A percentile compares a stretch with the other conserved stretches of the same genome.
Conservation (phyloP, 2,113 vertebrate genomes). For the Opisthocomus hoazin region DNA sequence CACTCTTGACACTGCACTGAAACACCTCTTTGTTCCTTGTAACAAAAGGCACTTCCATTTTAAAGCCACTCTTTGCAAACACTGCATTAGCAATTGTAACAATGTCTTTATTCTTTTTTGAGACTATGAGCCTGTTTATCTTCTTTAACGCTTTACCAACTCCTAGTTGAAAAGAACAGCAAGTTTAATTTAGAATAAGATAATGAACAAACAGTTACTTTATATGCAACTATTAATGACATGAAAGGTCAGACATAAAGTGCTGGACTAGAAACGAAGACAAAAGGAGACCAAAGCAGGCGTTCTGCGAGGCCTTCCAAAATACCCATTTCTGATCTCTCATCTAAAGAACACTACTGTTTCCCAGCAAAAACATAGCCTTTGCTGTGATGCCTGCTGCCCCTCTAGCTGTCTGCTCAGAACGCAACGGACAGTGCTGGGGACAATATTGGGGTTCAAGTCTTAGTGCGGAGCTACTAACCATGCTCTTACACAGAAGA, state of each 20-base stretch:
- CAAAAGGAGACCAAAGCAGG: background rate
- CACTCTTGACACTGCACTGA: slow-evolving; percentile 76
- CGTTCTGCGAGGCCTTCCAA: background rate
- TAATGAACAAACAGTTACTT: background rate
- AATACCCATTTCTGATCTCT: background rate
- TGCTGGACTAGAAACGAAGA: background rate
- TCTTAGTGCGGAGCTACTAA: background rate
- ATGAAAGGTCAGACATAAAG: background rate
- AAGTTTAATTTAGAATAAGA: slow-evolving; percentile 18
- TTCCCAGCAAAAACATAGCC: background rate
- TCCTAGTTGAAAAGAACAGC: slow-evolving; percentile 71
- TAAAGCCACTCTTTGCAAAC: slow-evolving; percentile 82
- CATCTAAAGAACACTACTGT: background rate
- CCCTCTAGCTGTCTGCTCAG: background rate
- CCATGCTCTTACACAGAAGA: rapidly evolving
- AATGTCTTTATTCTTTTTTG: slow-evolving; percentile 86
- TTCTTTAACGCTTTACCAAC: slow-evolving; percentile 89
- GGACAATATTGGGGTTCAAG: background rate
- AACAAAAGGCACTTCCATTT: slow-evolving; percentile 80
- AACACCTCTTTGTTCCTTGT: slow-evolving; percentile 87
- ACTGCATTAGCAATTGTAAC: slow-evolving; percentile 88
- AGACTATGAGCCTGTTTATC: slow-evolving; percentile 87
- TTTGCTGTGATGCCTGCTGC: background rate
- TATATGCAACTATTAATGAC: background rate
- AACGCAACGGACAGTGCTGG: background rate